These are phyloP conservation scores for Mormyrus iriodes DNA, from an alignment of 2,113 vertebrate species.

Conservation along the genomic window DNA sequence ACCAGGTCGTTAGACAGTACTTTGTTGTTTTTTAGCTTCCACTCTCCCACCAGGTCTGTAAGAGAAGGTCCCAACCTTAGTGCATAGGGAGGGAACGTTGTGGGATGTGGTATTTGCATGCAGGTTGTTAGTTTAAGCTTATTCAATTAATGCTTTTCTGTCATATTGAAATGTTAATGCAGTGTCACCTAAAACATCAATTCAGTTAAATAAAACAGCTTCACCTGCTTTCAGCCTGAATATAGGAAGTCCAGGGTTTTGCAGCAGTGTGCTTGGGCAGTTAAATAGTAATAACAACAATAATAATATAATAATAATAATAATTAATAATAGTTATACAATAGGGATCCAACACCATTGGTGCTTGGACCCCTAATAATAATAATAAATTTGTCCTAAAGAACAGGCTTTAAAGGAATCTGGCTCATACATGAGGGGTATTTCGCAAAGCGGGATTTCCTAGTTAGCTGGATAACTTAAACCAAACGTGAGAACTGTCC, in stretches of 20 bases:
- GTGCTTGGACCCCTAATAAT: no score
- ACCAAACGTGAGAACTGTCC: background rate
- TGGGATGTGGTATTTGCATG: background rate
- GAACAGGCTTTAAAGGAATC: background rate
- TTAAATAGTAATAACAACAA: no score
- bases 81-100: background rate
- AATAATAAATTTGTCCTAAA: background rate
- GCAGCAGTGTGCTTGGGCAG: background rate
- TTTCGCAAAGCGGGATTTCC: background rate
- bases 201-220: background rate
- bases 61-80: background rate
- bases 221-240: background rate
- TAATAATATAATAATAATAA: background rate
- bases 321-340: no score
- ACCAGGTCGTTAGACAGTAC: background rate
- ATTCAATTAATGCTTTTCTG: background rate
- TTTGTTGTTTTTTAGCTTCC: background rate
- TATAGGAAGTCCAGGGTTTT: background rate
- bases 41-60: background rate
- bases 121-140: background rate
- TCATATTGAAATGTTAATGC: background rate
- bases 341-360: background rate
- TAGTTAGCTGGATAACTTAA: background rate
- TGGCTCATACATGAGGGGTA: background rate
- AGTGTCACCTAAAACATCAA: background rate